Conservation (phyloP, 2,113 vertebrate species). For the Perccottus glenii region DNA sequence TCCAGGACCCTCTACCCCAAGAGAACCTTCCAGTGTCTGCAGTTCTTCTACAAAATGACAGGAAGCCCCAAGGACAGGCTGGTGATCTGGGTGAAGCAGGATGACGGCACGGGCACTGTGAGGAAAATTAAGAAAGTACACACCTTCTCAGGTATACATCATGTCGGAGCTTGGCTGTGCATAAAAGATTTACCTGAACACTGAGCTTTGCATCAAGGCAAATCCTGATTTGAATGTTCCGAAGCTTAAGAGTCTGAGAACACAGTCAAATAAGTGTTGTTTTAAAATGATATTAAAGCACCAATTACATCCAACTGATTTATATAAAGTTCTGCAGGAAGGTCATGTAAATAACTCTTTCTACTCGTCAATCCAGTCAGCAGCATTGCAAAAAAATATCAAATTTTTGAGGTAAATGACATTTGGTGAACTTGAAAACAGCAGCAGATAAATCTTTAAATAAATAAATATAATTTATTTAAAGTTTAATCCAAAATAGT, state of each 20-base stretch:
- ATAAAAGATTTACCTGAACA: too few species aligned
- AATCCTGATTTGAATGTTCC: constrained; percentile 4
- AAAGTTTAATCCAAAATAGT: too few species aligned
- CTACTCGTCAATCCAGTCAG: too few species aligned
- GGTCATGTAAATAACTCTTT: too few species aligned
- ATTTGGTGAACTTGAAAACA: too few species aligned
- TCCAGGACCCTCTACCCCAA: constrained; percentile 90
- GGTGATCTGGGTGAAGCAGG: constrained; percentile 84
- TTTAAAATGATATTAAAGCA: neutral
- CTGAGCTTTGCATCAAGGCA: constrained; percentile 9
- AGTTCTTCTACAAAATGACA: constrained; percentile 92
- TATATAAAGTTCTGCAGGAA: too few species aligned
- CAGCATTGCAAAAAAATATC: too few species aligned
- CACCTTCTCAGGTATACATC: constrained; percentile 81
- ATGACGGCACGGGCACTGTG: constrained; percentile 85
- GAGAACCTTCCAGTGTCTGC: constrained; percentile 87
- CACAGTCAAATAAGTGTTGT: constrained; percentile 28
- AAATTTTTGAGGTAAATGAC: too few species aligned
- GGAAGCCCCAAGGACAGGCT: constrained; percentile 84
- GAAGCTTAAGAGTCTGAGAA: neutral
- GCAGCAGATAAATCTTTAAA: too few species aligned
- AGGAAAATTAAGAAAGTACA: constrained; percentile 83
- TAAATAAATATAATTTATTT: too few species aligned
- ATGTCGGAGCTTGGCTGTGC: neutral
- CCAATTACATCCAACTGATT: too few species aligned